phyloP scores from a whole-genome alignment of 2,113 vertebrate genomes.

The Orientallactaga bullata region DNA sequence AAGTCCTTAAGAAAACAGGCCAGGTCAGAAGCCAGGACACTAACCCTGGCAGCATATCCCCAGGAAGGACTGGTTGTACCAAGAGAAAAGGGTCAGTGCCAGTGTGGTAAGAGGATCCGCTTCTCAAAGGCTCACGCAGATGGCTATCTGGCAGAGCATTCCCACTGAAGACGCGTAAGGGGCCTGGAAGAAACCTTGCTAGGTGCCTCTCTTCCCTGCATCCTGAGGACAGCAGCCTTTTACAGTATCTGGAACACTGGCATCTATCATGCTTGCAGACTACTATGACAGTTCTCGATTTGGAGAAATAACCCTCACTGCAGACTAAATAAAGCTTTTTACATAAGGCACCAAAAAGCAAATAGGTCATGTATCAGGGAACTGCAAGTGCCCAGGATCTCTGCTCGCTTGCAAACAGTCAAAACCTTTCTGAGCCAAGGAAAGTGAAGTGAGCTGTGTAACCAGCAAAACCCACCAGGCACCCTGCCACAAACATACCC shows the following conservation, averaged over 20 bases:
- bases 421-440: constrained; percentile 52
- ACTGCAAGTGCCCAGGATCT: background rate
- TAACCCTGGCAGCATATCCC: background rate
- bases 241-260: background rate
- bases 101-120: background rate
- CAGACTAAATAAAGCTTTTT: constrained; percentile 69
- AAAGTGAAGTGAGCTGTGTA: constrained; percentile 67
- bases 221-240: background rate
- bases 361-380: constrained; percentile 26
- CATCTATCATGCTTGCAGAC: constrained; percentile 52
- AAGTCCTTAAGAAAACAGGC: constrained; percentile 44
- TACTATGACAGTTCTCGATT: constrained; percentile 22
- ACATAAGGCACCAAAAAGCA: constrained; percentile 48
- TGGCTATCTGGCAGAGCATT: background rate
- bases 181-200: background rate
- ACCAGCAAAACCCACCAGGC: constrained; percentile 5
- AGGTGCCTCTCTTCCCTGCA: background rate
- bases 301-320: constrained; percentile 48
- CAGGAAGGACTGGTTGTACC: background rate
- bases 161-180: background rate
- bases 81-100: background rate
- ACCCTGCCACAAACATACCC: constrained; percentile 25
- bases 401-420: constrained; percentile 19
- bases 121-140: background rate
- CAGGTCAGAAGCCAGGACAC: constrained; percentile 42